Evolutionary conservation across 92 coral and sea anemone genomes (phyloP), one percentile per base, ranked within the genome.

Genomic region (Metridium senile): DNA sequence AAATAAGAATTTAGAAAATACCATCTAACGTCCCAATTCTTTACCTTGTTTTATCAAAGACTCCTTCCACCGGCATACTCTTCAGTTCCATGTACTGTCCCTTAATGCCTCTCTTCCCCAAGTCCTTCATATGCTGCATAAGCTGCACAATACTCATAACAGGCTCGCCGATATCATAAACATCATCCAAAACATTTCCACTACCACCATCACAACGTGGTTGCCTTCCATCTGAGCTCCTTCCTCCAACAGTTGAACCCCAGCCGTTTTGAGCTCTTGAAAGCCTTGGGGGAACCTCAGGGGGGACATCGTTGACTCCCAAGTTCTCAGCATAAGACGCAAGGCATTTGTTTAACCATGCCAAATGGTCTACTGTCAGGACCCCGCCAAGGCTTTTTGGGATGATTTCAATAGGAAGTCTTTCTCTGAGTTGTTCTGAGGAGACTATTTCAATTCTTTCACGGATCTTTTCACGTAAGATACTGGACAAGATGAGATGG

Each of bases 361-460:
- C 79, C 27, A 80, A 49, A 64, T 91, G 97, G 54, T 91, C 93
- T 18, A 91, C 97, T 74, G 87, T 43, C 27, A 88, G 79, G 0
- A 29, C 49, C 20, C 97, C 97, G 0, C 97, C 97, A 20, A 91
- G 85, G 62, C 82, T 59, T 67, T 74, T 74, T 2, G 99, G 99
- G 33, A 95, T 86, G 9, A 87, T 90, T 23, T 80, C 72, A 33
- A 81, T 43, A 35, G 97, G 96, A 32, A 95, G 70, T 59, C 85
- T 85, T 31, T 87, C 77, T 25, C 80, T 72, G 7, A 95, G 86
- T 26, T 76, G 68, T 66, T 82, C 96, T 0, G 62, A 64, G 20
- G 91, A 76, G 6, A 93, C 83, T 10, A 95, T 76, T 63, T 89
- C 97, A 26, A 95, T 82, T 71, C 99, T 85, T 69, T 92, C 96